Evolutionary conservation across 2,113 vertebrate species (phyloP), one percentile per base, ranked within the genome.

Genomic region (Drymodes brunneopygia): DNA sequence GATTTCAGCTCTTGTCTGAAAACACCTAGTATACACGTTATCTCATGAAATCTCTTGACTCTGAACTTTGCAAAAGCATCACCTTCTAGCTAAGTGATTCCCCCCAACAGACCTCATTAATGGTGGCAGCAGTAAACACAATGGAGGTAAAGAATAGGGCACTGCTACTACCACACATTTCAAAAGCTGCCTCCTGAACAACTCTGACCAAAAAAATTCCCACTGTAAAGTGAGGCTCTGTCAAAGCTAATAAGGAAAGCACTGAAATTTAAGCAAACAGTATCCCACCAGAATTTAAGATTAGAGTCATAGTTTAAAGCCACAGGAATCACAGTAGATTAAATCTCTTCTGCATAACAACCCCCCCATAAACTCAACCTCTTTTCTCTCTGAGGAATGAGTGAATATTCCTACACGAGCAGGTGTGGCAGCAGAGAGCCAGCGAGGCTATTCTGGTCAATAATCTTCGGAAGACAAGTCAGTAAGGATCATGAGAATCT

Each of bases 381-480:
- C 24, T 70, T 42, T 51, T 42, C 51, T 70, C 65, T 75, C 38
- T 15, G 21, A 87, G 15, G 18, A 86, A 0, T 21, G 47, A 79
- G 33, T 12, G 21, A 82, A 70, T 16, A 10, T 5, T 58, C 15
- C 4, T 28, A 67, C 27, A 10, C 0, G 0, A 83, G 62, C 58
- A 91, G 58, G 51, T 27, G 25, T 27, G 16, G 58, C 91, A 94
- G 81, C 35, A 35, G 31, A 66, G 86, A 56, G 61, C 27, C 66
- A 77, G 33, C 61, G 33, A 42, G 22, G 31, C 47, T 67, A 1
- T 38, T 90, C 56, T 77, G 38, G 25, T 65, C 69, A 88, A n/a
- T 5, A 69, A 47, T 7, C 27, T 93, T 54, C 56, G 56, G 77
- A 56, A 92, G 57, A 79, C 33, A 69, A 71, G 23, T 33, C 42